A percentile compares a stretch with the other conserved stretches of the same genome.
Conservation (phyloP, 2,113 vertebrate species). For the Saguinus midas region DNA sequence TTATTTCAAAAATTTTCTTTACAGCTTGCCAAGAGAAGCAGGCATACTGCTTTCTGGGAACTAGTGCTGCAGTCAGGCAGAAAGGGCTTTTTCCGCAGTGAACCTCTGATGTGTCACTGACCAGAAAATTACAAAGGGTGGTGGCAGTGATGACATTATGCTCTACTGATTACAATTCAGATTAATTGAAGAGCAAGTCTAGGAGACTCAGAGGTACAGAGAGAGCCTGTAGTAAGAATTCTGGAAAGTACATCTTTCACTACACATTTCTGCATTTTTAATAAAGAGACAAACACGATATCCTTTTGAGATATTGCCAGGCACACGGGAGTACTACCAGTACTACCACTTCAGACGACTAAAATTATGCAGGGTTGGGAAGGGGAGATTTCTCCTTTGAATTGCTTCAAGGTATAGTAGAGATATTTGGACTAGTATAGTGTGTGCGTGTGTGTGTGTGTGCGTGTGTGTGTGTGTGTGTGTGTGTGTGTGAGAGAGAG, state of each 20-base stretch:
- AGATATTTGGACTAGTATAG: neutral
- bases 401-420: neutral
- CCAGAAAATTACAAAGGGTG: neutral
- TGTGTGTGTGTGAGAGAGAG: too few relatives aligned
- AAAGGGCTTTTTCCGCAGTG: neutral
- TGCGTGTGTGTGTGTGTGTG: too few relatives aligned
- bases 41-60: neutral
- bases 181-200: neutral
- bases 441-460: too few relatives aligned
- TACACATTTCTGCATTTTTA: neutral
- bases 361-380: neutral
- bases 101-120: neutral
- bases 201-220: neutral
- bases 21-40: neutral
- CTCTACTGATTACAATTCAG: neutral
- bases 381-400: neutral
- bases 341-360: neutral
- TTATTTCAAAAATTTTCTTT: constrained; percentile 5
- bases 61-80: neutral
- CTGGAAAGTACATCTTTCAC: neutral
- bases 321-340: neutral
- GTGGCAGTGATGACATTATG: fast-evolving
- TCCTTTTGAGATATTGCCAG: neutral
- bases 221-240: neutral
- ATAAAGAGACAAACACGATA: neutral